A percentile compares a stretch with the other conserved stretches of the same genome.
Conservation (phyloP, 2,888 invertebrate species). For the Cephonodes hylas region DNA sequence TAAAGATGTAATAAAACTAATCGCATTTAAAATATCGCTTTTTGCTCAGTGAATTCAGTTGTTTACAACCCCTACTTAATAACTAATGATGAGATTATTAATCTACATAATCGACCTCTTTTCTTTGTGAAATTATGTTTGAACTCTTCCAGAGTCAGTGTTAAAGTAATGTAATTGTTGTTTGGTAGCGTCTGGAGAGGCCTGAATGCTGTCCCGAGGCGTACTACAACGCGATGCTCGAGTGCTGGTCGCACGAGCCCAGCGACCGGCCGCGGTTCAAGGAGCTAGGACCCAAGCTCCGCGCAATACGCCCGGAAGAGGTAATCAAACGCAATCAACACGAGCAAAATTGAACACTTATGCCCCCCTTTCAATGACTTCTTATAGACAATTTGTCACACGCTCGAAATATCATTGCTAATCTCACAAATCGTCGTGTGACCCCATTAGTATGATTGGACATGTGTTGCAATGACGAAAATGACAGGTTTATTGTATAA, state of each 20-base stretch:
- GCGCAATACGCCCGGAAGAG: slow-evolving; percentile 94
- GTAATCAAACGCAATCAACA: slow-evolving; percentile 45
- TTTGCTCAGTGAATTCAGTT: too few relatives aligned
- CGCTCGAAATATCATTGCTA: background rate
- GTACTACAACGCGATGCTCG: slow-evolving; percentile 94
- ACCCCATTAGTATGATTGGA: background rate
- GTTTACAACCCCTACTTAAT: too few relatives aligned
- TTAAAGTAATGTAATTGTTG: background rate
- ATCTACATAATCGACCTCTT: too few relatives aligned
- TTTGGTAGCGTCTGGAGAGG: slow-evolving; percentile 88
- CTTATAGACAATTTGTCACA: background rate
- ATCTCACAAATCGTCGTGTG: background rate
- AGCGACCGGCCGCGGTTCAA: slow-evolving; percentile 93
- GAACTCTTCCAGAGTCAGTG: background rate
- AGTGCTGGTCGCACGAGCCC: slow-evolving; percentile 98
- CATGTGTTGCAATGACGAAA: background rate
- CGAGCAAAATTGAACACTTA: background rate
- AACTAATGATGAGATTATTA: too few relatives aligned
- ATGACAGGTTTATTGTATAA: too few relatives aligned
- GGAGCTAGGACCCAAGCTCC: slow-evolving; percentile 88
- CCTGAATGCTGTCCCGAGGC: slow-evolving; percentile 97
- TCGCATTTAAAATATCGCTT: too few relatives aligned
- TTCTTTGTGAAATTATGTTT: too few relatives aligned
- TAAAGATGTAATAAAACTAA: too few relatives aligned
- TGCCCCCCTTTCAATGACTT: background rate